Conservation (phyloP, 2,113 vertebrate genomes). For the human region DNA sequence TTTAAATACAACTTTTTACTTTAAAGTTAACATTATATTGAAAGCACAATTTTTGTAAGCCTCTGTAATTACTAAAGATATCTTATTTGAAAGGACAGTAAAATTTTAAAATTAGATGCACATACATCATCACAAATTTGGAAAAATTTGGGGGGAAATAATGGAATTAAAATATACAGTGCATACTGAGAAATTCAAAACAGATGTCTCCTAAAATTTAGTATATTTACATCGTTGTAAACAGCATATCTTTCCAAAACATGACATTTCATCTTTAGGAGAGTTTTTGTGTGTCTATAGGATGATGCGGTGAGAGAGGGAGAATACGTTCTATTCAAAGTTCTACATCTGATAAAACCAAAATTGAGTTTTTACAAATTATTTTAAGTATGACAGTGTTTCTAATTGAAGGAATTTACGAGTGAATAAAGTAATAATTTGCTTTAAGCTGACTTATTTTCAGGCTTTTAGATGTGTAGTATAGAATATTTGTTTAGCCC, state of each 20-base stretch:
- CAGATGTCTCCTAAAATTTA: slow-evolving; percentile 49
- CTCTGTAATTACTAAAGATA: slow-evolving; percentile 3
- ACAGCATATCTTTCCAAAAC: slow-evolving; percentile 44
- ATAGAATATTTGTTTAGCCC: neutral
- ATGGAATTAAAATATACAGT: slow-evolving; percentile 28
- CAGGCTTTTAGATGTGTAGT: neutral
- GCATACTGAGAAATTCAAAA: slow-evolving; percentile 46
- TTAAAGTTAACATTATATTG: slow-evolving; percentile 23
- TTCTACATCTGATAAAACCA: neutral
- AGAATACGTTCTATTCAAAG: neutral
- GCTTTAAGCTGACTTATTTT: neutral
- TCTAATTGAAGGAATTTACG: neutral
- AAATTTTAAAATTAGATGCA: slow-evolving; percentile 36
- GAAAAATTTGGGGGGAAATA: neutral
- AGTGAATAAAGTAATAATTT: neutral
- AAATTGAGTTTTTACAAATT: neutral
- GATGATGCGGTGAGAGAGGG: neutral
- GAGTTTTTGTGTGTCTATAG: neutral
- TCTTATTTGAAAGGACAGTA: slow-evolving; percentile 23
- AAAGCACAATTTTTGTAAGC: neutral
- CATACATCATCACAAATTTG: neutral
- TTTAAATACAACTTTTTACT: slow-evolving; percentile 69
- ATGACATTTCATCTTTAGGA: slow-evolving; percentile 16
- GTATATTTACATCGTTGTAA: slow-evolving; percentile 24
- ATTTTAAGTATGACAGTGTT: neutral